Percentiles rank a stretch among this genome's conserved stretches.
Evolutionary conservation across 2,113 vertebrate species (phyloP).

Genomic region (Scomber scombrus): DNA sequence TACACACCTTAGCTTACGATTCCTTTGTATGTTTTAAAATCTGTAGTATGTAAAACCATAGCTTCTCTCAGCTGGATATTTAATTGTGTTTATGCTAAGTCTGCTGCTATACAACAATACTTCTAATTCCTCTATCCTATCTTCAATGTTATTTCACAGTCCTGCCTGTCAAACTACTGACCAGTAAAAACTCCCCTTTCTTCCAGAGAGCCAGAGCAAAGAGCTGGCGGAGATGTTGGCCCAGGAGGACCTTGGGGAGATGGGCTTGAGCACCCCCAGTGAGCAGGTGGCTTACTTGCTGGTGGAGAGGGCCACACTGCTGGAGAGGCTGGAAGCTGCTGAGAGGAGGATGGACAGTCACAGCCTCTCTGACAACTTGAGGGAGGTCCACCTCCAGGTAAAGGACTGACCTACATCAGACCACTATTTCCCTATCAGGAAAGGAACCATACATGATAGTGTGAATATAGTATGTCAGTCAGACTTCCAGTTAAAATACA

Average conservation of each 20-base stretch:
- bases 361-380: constrained; percentile 66
- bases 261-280: constrained; percentile 85
- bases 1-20: neutral
- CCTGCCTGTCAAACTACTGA: neutral
- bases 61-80: neutral
- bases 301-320: constrained; percentile 86
- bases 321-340: constrained; percentile 85
- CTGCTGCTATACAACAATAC: neutral
- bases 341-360: constrained; percentile 82
- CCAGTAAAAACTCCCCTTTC: neutral
- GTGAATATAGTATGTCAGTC: neutral
- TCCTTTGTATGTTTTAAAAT: neutral
- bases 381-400: constrained; percentile 86
- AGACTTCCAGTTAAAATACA: no score
- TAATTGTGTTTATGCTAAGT: neutral
- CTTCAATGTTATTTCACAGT: neutral
- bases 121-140: neutral
- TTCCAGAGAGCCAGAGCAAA: constrained; percentile 88
- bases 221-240: constrained; percentile 90
- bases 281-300: constrained; percentile 91
- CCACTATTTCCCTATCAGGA: neutral
- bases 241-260: constrained; percentile 88
- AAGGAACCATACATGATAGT: neutral
- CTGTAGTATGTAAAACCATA: neutral
- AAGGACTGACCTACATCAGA: neutral